phyloP scores from a whole-genome alignment of 2,113 vertebrate species.

The Hippocampus abdominalis region DNA sequence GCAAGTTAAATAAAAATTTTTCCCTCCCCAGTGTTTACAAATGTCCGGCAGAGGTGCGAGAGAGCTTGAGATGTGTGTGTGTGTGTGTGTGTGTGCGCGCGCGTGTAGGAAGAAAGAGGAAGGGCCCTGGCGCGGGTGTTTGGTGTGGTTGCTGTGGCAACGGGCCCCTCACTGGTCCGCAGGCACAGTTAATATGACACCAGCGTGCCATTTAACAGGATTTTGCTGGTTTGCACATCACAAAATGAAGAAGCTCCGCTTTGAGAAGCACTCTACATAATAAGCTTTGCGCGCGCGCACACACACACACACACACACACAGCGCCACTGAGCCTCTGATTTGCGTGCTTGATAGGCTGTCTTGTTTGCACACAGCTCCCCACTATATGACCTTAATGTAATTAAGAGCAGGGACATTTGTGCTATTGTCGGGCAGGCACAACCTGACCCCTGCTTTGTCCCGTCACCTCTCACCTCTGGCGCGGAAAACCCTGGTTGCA shows the following conservation, averaged over 20 bases:
- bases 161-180: conserved; percentile 23
- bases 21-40: neutral
- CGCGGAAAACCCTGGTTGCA: neutral
- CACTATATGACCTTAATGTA: conserved; percentile 92
- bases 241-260: conserved; percentile 66
- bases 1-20: conserved; percentile 6
- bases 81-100: neutral
- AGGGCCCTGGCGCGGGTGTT: conserved; percentile 25
- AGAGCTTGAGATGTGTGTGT: neutral
- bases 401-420: conserved; percentile 93
- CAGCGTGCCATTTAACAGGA: conserved; percentile 31
- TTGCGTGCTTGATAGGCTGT: conserved; percentile 80
- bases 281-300: conserved; percentile 81
- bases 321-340: conserved; percentile 69
- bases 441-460: conserved; percentile 92
- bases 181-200: conserved; percentile 68
- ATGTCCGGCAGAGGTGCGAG: neutral
- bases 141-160: conserved; percentile 50
- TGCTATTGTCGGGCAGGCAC: conserved; percentile 82
- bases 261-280: conserved; percentile 78
- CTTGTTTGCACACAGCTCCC: conserved; percentile 85
- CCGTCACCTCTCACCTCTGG: neutral
- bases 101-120: too few relatives aligned
- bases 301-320: conserved; percentile 72
- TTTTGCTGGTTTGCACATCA: conserved; percentile 40